Evolutionary conservation across 2,113 vertebrate genomes (phyloP).

Genomic region (Meleagris gallopavo): DNA sequence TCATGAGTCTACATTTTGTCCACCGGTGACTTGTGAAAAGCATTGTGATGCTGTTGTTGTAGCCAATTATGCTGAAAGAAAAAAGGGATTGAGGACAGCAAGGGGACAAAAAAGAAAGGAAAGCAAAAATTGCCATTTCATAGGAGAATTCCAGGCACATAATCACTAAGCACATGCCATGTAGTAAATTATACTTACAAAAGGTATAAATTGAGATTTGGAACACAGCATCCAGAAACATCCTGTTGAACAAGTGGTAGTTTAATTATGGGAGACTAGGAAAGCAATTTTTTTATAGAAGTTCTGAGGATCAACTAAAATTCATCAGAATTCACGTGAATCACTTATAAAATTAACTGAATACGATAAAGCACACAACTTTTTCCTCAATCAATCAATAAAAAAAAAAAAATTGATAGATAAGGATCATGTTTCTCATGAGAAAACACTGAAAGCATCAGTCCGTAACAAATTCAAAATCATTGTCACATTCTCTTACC

Average conservation of each 20-base stretch:
- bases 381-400: background rate
- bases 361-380: background rate
- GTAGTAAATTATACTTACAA: background rate
- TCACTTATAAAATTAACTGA: background rate
- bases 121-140: background rate
- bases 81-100: background rate
- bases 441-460: background rate
- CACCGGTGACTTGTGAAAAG: background rate
- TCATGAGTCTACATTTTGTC: background rate
- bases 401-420: background rate
- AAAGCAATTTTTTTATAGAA: background rate
- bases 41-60: background rate
- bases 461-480: background rate
- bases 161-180: background rate
- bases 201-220: background rate
- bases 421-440: background rate
- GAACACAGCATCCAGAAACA: background rate
- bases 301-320: background rate
- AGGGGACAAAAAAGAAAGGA: fast-evolving
- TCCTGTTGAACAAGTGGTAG: background rate
- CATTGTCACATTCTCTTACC: background rate
- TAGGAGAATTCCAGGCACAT: background rate
- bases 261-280: background rate
- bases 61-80: background rate
- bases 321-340: background rate